A percentile compares a stretch with the other conserved stretches of the same genome.
These are phyloP conservation scores for Silurus aristotelis DNA, from an alignment of 2,797 vertebrate species.

Conservation along the genomic window DNA sequence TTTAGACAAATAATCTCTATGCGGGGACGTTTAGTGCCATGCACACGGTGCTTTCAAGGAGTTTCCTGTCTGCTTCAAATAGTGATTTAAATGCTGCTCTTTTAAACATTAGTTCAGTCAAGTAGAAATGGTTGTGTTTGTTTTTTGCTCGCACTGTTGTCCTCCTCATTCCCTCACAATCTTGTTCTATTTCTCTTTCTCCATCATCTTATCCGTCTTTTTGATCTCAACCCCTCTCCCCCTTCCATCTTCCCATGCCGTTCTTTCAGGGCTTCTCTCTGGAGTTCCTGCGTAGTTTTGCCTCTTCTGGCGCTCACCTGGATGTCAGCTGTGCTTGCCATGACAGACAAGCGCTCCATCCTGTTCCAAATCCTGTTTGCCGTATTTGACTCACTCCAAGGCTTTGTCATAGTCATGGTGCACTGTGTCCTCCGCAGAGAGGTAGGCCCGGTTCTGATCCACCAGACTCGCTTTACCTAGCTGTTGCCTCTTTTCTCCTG, in stretches of 20 bases:
- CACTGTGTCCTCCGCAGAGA: conserved; percentile 97
- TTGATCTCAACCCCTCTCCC: neutral
- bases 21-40: neutral
- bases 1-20: neutral
- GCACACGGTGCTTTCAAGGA: neutral
- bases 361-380: conserved; percentile 99
- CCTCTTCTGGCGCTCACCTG: conserved; percentile 96
- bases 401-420: conserved; percentile 99
- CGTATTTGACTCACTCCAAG: conserved; percentile 98
- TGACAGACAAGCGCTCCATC: conserved; percentile 99
- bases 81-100: neutral
- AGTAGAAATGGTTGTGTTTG: conserved; percentile 1
- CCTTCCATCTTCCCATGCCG: conserved; percentile 7
- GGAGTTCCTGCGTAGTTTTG: conserved; percentile 97
- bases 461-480: neutral
- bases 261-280: conserved; percentile 91
- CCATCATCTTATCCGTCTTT: neutral
- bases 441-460: conserved; percentile 71
- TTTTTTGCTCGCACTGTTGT: neutral
- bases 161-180: neutral
- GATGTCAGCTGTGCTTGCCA: conserved; percentile 99
- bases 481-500: neutral
- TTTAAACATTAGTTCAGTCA: neutral
- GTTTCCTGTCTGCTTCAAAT: neutral
- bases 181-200: neutral